These are phyloP conservation scores for Sphenodon punctatus DNA, from an alignment of 2,797 vertebrate species.

Conservation along the genomic window DNA sequence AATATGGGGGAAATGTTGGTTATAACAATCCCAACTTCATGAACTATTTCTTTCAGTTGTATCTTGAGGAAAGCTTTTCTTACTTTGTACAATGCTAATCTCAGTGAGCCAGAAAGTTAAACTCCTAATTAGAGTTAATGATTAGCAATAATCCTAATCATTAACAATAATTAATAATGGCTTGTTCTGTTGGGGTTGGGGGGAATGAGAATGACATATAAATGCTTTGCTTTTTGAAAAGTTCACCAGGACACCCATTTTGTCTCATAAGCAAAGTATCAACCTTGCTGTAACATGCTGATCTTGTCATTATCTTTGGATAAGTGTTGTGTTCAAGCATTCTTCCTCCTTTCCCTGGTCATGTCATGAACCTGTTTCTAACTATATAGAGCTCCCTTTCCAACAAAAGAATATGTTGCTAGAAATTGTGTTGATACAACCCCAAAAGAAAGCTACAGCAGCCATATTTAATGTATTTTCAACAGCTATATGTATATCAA, in stretches of 20 bases:
- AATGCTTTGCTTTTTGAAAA: not conserved
- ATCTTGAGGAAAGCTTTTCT: too few species aligned
- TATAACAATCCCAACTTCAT: too few species aligned
- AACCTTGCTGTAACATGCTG: not conserved
- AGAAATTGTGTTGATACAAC: not conserved
- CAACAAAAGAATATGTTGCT: not conserved
- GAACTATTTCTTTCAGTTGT: too few species aligned
- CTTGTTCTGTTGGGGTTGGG: too few species aligned
- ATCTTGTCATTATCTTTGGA: not conserved
- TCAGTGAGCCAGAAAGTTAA: too few species aligned
- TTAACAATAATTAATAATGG: too few species aligned
- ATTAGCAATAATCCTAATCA: too few species aligned
- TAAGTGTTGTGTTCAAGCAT: rapidly evolving
- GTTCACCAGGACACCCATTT: not conserved
- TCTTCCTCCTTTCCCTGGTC: not conserved
- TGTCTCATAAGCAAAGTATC: not conserved
- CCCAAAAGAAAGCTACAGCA: not conserved
- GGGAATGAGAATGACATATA: too few species aligned
- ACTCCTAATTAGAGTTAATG: too few species aligned
- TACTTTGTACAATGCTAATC: too few species aligned
- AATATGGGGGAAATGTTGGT: too few species aligned
- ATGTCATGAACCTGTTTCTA: not conserved
- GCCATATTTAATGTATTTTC: not conserved
- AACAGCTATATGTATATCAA: not conserved
- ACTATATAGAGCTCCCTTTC: not conserved